Conservation (phyloP, 2,797 vertebrate genomes). For the Tadarida brasiliensis region DNA sequence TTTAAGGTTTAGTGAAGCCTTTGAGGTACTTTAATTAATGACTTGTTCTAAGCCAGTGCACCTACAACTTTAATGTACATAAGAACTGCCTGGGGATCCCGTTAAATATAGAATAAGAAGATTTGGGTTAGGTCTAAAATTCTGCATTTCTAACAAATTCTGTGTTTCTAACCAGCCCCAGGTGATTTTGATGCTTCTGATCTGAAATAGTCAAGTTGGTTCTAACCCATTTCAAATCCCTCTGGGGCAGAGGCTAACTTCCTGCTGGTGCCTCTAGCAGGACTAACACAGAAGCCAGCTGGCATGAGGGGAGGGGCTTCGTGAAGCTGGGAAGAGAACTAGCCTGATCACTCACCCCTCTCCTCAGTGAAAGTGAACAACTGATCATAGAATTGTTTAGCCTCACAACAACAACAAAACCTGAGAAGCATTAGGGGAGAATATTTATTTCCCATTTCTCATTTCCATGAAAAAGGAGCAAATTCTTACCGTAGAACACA, state of each 20-base stretch:
- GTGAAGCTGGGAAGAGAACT: accelerated
- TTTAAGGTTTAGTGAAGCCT: conserved; percentile 41
- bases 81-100: conserved; percentile 60
- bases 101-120: conserved; percentile 43
- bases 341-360: neutral
- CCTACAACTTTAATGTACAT: conserved; percentile 36
- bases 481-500: neutral
- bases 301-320: neutral
- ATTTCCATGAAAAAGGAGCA: neutral
- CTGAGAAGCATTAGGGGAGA: neutral
- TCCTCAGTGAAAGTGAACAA: neutral
- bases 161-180: conserved; percentile 15
- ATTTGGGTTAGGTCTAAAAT: neutral
- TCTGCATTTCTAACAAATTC: conserved; percentile 46
- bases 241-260: neutral
- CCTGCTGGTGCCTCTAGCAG: neutral
- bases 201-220: neutral
- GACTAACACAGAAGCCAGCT: neutral
- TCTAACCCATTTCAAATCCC: neutral
- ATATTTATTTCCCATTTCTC: neutral
- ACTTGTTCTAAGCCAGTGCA: conserved; percentile 47
- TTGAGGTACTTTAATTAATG: conserved; percentile 66
- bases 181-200: neutral
- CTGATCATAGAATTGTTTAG: neutral
- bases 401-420: neutral